Evolutionary conservation across 1,140 invertebrate genomes (phyloP).

Genomic region (Leptopilina clavipes): DNA sequence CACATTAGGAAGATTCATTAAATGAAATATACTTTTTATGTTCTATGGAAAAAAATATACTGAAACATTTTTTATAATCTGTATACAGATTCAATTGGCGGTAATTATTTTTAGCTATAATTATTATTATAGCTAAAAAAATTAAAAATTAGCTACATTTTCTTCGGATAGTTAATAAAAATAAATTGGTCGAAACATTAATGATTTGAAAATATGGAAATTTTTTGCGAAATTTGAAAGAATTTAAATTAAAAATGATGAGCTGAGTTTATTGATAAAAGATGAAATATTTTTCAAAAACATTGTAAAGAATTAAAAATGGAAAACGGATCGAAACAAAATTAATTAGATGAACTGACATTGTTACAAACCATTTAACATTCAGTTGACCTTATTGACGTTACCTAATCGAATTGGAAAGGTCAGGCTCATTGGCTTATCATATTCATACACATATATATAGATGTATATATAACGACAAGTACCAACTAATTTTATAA

Average conservation of each 20-base stretch:
- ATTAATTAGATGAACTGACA: neutral
- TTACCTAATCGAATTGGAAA: slow-evolving; percentile 67
- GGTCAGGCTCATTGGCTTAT: slow-evolving; percentile 63
- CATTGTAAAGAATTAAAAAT: neutral
- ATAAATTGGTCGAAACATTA: no score
- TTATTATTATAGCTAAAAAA: no score
- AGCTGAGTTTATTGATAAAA: neutral
- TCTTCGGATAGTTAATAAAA: no score
- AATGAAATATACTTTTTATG: no score
- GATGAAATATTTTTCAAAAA: neutral
- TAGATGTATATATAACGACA: neutral
- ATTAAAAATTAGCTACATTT: no score
- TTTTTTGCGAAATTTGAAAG: no score
- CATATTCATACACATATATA: slow-evolving; percentile 32
- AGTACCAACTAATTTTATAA: neutral
- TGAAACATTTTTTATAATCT: no score
- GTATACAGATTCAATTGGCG: no score
- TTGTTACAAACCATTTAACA: slow-evolving; percentile 54
- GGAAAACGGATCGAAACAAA: neutral
- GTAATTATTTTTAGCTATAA: no score
- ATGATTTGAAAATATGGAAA: no score
- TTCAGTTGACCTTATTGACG: slow-evolving; percentile 66
- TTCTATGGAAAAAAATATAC: no score
- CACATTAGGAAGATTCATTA: no score
- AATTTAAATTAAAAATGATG: neutral